Base-by-base conservation (phyloP, 2,113 vertebrate genomes). In the Equus przewalskii region DNA sequence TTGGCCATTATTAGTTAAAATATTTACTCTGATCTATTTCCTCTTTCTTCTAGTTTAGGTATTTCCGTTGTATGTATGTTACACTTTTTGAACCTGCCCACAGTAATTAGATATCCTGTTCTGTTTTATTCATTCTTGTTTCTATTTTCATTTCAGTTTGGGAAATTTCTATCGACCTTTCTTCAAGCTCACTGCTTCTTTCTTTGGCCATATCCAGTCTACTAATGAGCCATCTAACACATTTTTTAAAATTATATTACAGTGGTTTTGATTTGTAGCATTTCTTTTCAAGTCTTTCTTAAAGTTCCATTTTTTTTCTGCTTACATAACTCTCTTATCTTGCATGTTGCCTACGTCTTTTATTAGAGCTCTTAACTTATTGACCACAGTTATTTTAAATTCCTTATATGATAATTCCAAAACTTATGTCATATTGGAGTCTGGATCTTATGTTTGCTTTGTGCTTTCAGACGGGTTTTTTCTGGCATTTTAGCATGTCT, bases 241-340 rank as follows among this genome's bases (percentile, higher is more conserved):
- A 81, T 62, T 44, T 80, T 70, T 72, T 54, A 22, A 62, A 22
- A 62, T 70, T 62, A 16, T 82, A 26, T 60, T n/a, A 73, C 24
- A 64, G 11, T 65, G 2, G 51, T 95, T 94, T 82, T 88, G 22
- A 89, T 54, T 79, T 80, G 6, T 21, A 19, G 28, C 14, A 41
- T 64, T 90, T 93, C 9, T 24, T 56, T 76, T 89, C 75, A 36
- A 54, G 30, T 93, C 49, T 60, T 83, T 89, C n/a, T 83, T 76
- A 80, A 22, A 62, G 13, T 76, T 69, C 18, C 28, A 46, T 46
- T 44, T 82, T 72, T 28, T 65, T n/a, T 26, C 44, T 28, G n/a
- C 33, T 33, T 75, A 16, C 1, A 18, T 58, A 69, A n/a, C 22
- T 73, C 5, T 89, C 9, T 67, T 79, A 36, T 69, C 22, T 67